A percentile compares a stretch with the other conserved stretches of the same genome.
These are phyloP conservation scores for Shargacucullia verbasci DNA, from an alignment of 2,888 invertebrate genomes.

Conservation along the genomic window DNA sequence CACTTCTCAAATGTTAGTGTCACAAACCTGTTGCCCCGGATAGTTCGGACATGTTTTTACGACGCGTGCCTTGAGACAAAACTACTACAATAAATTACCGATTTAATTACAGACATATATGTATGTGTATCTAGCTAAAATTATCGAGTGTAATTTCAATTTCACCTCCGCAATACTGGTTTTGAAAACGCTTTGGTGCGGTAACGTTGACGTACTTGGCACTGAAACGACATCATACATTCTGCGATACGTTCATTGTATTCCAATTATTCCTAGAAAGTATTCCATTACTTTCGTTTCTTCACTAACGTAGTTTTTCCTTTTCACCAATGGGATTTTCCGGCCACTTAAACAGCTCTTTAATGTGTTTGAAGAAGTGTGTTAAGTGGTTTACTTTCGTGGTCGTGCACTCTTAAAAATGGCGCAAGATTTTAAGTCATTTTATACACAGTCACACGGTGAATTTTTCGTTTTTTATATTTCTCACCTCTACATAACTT, in stretches of 20 bases:
- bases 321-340: conserved; percentile 3
- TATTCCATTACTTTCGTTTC: conserved; percentile 30
- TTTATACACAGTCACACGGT: no score
- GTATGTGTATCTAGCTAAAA: no score
- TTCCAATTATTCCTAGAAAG: conserved; percentile 33
- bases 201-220: conserved; percentile 28
- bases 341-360: no score
- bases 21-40: conserved; percentile 7
- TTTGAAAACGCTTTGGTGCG: background rate
- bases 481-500: no score
- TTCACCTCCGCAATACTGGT: background rate
- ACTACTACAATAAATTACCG: conserved; percentile 6
- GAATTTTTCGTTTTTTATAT: no score
- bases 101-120: conserved; percentile 14
- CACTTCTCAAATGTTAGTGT: conserved; percentile 1
- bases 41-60: conserved; percentile 12
- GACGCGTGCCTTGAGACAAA: conserved; percentile 10
- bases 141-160: background rate
- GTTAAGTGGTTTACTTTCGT: no score
- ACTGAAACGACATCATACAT: conserved; percentile 26
- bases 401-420: no score
- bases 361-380: no score
- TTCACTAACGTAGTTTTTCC: conserved; percentile 15
- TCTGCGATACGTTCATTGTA: conserved; percentile 34
- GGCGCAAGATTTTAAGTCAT: no score